Percentiles rank a stretch among this genome's conserved stretches.
Conservation (phyloP, 2,888 invertebrate genomes). For the Fragum sueziense region DNA sequence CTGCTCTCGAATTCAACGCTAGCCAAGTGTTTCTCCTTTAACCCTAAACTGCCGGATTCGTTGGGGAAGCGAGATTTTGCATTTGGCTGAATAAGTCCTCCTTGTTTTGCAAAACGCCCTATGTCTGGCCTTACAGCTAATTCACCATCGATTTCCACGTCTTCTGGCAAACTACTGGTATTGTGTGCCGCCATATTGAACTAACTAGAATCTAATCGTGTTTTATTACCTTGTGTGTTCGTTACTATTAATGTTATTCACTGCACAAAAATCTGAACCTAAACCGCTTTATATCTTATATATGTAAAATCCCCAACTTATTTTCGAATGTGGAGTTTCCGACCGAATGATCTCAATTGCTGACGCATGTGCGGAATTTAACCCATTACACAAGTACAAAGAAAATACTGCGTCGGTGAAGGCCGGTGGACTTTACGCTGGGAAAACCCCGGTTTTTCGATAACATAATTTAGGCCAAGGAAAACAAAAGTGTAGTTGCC, state of each 20-base stretch:
- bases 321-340: background rate
- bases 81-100: background rate
- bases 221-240: too few species aligned
- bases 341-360: background rate
- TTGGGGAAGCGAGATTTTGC: background rate
- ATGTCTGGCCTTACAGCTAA: background rate
- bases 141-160: slow-evolving; percentile 19
- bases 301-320: background rate
- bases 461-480: slow-evolving; percentile 28
- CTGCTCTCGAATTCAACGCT: background rate
- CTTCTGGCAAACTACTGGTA: background rate
- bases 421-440: slow-evolving; percentile 47
- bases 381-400: slow-evolving; percentile 12
- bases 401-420: slow-evolving; percentile 18
- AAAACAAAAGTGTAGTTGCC: slow-evolving; percentile 4
- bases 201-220: too few species aligned
- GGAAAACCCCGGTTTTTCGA: slow-evolving; percentile 47
- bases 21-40: background rate
- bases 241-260: too few species aligned
- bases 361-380: slow-evolving; percentile 7
- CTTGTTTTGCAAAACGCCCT: background rate
- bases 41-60: background rate
- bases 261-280: background rate
- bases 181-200: background rate
- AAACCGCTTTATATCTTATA: background rate